phyloP scores from a whole-genome alignment of 2,113 vertebrate species.

The Clarias gariepinus region DNA sequence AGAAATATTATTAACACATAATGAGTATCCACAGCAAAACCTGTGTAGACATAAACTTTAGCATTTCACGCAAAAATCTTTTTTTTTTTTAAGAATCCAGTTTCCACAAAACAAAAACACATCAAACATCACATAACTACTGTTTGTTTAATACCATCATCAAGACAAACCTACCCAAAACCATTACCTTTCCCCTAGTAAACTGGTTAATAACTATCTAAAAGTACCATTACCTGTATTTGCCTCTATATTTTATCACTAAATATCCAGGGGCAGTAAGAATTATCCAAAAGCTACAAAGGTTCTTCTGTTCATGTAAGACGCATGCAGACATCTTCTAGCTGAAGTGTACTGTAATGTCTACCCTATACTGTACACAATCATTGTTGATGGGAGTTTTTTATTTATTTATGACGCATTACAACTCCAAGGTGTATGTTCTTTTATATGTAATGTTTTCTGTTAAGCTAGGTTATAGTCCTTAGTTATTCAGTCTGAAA shows the following conservation, averaged over 20 bases:
- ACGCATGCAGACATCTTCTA: not conserved
- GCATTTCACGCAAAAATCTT: not conserved
- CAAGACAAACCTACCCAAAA: not conserved
- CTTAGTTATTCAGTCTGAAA: not conserved
- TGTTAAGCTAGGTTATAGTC: not conserved
- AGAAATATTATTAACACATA: slow-evolving; percentile 22
- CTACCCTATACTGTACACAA: not conserved
- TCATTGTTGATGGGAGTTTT: not conserved
- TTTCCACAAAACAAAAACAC: not conserved
- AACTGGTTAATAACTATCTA: not conserved
- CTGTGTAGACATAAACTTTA: not conserved
- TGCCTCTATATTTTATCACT: not conserved
- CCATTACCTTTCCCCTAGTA: not conserved
- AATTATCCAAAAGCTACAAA: not conserved
- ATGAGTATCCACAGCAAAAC: not conserved
- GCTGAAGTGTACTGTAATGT: not conserved
- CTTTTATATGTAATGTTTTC: not conserved
- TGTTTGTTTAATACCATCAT: not conserved
- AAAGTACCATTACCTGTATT: no score
- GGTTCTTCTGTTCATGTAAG: not conserved
- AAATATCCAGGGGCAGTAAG: not conserved
- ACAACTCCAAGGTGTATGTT: not conserved
- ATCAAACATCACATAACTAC: not conserved
- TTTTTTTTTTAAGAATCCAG: not conserved
- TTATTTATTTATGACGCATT: no score